Percentiles rank a stretch among this genome's conserved stretches.
Evolutionary conservation across 1,140 invertebrate genomes (phyloP).

Genomic region (Drosophila lacertosa): DNA sequence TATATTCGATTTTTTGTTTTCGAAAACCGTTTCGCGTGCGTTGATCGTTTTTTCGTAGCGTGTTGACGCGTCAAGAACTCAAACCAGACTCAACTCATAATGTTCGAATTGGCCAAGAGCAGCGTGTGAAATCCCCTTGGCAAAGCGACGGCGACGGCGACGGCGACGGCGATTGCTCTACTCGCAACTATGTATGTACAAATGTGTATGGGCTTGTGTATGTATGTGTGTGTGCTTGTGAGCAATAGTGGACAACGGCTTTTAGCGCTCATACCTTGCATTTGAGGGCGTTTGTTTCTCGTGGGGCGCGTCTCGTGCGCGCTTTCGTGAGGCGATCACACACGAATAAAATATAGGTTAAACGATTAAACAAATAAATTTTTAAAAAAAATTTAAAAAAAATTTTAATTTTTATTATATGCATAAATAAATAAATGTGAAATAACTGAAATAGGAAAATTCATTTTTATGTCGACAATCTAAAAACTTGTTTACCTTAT

Average conservation of each 20-base stretch:
- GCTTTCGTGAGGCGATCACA: too few species aligned
- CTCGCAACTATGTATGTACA: too few species aligned
- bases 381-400: too few species aligned
- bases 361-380: too few species aligned
- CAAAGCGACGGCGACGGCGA: constrained; percentile 25
- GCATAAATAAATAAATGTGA: too few species aligned
- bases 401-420: too few species aligned
- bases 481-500: too few species aligned
- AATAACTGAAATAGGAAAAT: too few species aligned
- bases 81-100: constrained; percentile 73
- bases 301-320: too few species aligned
- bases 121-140: constrained; percentile 34
- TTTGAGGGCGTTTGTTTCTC: background rate
- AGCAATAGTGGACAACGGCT: constrained; percentile 11
- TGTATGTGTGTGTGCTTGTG: constrained; percentile 12
- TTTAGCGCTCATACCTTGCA: constrained; percentile 32
- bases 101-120: constrained; percentile 68
- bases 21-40: too few species aligned
- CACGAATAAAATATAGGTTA: too few species aligned
- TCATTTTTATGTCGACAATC: too few species aligned
- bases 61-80: constrained; percentile 72
- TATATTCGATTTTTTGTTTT: background rate
- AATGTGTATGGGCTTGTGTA: background rate
- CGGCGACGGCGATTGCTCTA: constrained; percentile 3
- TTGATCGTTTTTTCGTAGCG: constrained; percentile 35